These are phyloP conservation scores for Oceanodroma leucorhoa DNA, from an alignment of 2,797 vertebrate genomes.

Conservation along the genomic window DNA sequence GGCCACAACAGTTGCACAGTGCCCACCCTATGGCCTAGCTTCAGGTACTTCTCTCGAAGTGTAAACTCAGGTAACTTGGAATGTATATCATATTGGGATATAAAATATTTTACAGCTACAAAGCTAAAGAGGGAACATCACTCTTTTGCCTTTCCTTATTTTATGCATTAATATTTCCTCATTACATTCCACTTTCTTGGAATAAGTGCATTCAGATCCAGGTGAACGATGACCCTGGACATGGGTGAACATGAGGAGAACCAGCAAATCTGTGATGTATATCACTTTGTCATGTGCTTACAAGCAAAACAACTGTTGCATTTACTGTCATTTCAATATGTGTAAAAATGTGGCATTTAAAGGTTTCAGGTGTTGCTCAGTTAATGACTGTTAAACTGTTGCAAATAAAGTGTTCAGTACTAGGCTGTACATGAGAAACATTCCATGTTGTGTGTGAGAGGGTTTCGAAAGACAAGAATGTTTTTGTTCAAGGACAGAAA, in stretches of 20 bases:
- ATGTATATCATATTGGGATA: slow-evolving; percentile 85
- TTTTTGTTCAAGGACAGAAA: slow-evolving; percentile 62
- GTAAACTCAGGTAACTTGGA: slow-evolving; percentile 94
- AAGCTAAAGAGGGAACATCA: slow-evolving; percentile 82
- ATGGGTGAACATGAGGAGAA: slow-evolving; percentile 74
- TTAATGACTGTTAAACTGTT: slow-evolving; percentile 78
- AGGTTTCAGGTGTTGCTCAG: slow-evolving; percentile 75
- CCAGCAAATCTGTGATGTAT: slow-evolving; percentile 77
- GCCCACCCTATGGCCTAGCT: slow-evolving; percentile 82
- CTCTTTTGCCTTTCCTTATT: slow-evolving; percentile 85
- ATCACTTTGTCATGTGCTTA: slow-evolving; percentile 72
- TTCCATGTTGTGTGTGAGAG: slow-evolving; percentile 72
- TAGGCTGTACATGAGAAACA: slow-evolving; percentile 74
- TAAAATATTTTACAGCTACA: slow-evolving; percentile 79
- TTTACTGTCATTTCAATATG: slow-evolving; percentile 70
- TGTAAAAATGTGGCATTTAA: slow-evolving; percentile 73
- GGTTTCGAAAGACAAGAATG: slow-evolving; percentile 62
- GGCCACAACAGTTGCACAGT: slow-evolving; percentile 82
- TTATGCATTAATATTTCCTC: slow-evolving; percentile 79
- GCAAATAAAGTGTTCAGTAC: slow-evolving; percentile 68
- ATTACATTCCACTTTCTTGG: slow-evolving; percentile 82
- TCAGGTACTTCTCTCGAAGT: slow-evolving; percentile 92
- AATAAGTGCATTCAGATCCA: slow-evolving; percentile 74
- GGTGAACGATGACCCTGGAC: slow-evolving; percentile 66
- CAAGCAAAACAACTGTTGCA: slow-evolving; percentile 72